phyloP scores from a whole-genome alignment of 2,113 vertebrate genomes.

The Laticauda colubrina region DNA sequence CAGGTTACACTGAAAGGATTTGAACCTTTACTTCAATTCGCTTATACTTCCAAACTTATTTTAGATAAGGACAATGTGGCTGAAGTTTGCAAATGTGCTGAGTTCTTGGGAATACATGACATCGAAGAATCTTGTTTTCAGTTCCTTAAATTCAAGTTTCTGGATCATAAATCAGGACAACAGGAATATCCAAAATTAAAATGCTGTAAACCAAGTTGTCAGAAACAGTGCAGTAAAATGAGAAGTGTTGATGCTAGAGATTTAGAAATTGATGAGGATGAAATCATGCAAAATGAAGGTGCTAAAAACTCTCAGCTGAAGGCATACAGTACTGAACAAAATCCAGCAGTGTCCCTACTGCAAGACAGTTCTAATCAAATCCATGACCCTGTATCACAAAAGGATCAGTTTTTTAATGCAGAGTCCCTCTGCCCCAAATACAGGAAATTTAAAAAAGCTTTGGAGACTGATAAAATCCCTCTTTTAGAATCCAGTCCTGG shows the following conservation, averaged over 20 bases:
- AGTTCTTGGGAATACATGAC: slow-evolving; percentile 84
- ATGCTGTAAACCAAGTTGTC: slow-evolving; percentile 75
- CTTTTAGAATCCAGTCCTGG: slow-evolving; percentile 73
- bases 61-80: slow-evolving; percentile 93
- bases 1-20: slow-evolving; percentile 94
- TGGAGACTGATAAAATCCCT: slow-evolving; percentile 76
- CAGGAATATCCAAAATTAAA: slow-evolving; percentile 66
- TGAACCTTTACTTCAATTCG: slow-evolving; percentile 91
- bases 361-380: slow-evolving; percentile 64
- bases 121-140: slow-evolving; percentile 93
- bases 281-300: slow-evolving; percentile 61
- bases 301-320: slow-evolving; percentile 53
- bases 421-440: slow-evolving; percentile 78
- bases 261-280: slow-evolving; percentile 60
- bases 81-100: slow-evolving; percentile 84
- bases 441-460: slow-evolving; percentile 76
- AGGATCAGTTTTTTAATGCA: slow-evolving; percentile 50
- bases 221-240: slow-evolving; percentile 58
- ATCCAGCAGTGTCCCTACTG: slow-evolving; percentile 33
- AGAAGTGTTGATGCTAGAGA: slow-evolving; percentile 53
- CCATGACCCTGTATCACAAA: slow-evolving; percentile 61
- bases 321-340: slow-evolving; percentile 63
- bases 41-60: slow-evolving; percentile 90
- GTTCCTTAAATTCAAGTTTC: slow-evolving; percentile 89
- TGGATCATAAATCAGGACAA: slow-evolving; percentile 65